phyloP scores from a whole-genome alignment of 1,140 invertebrate genomes.

The Whitmania pigra region DNA sequence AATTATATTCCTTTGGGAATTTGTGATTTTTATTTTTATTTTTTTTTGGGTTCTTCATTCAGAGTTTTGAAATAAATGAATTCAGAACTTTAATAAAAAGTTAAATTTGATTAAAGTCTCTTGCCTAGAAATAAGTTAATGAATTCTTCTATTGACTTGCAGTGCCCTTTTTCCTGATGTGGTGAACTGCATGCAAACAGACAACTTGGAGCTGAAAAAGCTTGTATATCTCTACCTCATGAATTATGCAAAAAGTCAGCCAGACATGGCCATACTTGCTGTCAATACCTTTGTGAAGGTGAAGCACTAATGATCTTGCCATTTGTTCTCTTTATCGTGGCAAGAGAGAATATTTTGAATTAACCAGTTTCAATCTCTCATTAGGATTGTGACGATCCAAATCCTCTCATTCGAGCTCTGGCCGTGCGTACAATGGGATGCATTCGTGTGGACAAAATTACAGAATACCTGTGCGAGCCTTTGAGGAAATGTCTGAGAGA shows the following conservation, averaged over 20 bases:
- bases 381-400: constrained; percentile 98
- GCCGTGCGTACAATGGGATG: constrained; percentile 99
- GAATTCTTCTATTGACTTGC: neutral
- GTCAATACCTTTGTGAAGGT: constrained; percentile 99
- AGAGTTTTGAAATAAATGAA: too few relatives aligned
- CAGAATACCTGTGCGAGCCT: constrained; percentile 97
- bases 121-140: too few relatives aligned
- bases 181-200: constrained; percentile 99
- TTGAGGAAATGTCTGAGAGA: constrained; percentile 86
- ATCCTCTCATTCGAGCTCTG: constrained; percentile 91
- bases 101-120: too few relatives aligned
- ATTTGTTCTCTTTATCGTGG: neutral
- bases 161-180: constrained; percentile 92
- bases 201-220: constrained; percentile 97
- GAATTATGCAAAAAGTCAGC: constrained; percentile 99
- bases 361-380: constrained; percentile 17
- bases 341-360: constrained; percentile 18
- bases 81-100: too few relatives aligned
- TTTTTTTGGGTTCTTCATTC: too few relatives aligned
- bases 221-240: constrained; percentile 96
- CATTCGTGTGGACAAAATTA: constrained; percentile 98
- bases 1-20: too few relatives aligned
- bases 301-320: constrained; percentile 26
- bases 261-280: constrained; percentile 99
- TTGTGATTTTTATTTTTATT: too few relatives aligned